A percentile compares a stretch with the other conserved stretches of the same genome.
Evolutionary conservation across 2,797 vertebrate genomes (phyloP).

Genomic region (Amazona finschi): DNA sequence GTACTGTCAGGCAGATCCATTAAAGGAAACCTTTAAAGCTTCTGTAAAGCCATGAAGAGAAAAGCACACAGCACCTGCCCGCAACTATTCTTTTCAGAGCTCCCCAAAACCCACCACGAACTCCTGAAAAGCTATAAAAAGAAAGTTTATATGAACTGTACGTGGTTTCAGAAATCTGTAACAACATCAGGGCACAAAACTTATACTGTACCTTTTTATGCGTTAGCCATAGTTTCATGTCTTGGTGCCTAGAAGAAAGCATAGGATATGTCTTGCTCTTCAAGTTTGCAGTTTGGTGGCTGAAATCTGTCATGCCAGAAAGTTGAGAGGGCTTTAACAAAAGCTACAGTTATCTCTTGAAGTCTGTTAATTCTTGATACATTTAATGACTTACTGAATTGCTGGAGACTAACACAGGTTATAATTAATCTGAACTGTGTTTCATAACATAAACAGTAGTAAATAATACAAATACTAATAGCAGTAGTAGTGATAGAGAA

Average conservation of each 20-base stretch:
- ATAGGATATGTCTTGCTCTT: neutral
- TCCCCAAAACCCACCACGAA: conserved; percentile 14
- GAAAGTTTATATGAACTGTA: neutral
- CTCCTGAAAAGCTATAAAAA: conserved; percentile 6
- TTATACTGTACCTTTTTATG: neutral
- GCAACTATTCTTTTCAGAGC: conserved; percentile 37
- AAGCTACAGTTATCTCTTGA: neutral
- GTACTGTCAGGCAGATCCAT: neutral
- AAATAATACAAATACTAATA: neutral
- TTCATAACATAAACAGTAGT: neutral
- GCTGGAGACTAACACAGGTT: neutral
- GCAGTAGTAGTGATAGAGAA: neutral
- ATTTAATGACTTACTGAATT: neutral
- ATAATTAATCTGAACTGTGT: neutral
- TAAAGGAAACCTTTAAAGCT: conserved; percentile 38
- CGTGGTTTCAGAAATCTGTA: neutral
- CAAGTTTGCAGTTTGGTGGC: neutral
- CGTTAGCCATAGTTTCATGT: neutral
- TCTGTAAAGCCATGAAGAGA: conserved; percentile 18
- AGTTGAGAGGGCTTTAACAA: neutral
- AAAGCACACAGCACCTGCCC: conserved; percentile 45
- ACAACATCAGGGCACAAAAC: neutral
- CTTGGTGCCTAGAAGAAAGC: neutral
- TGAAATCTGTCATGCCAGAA: neutral
- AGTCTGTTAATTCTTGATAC: neutral